Percentiles rank a stretch among this genome's conserved stretches.
Conservation (phyloP, 1,140 invertebrate species). For the Tetraneura akinire region DNA sequence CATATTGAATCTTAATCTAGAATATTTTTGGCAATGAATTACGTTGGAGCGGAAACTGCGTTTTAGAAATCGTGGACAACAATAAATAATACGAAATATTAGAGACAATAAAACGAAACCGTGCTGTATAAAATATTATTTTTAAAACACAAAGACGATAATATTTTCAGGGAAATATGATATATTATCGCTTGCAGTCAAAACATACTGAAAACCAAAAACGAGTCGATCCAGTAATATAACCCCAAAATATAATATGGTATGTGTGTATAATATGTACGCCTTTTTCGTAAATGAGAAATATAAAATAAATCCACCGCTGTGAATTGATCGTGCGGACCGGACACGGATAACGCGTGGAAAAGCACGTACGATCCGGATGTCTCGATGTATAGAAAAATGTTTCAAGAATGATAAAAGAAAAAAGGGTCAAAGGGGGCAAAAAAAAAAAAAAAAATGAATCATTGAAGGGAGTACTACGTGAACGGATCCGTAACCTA, state of each 20-base stretch:
- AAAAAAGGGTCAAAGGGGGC: too few species aligned
- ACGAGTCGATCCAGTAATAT: background rate
- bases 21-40: background rate
- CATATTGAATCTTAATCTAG: background rate
- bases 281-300: too few species aligned
- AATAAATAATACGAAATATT: background rate
- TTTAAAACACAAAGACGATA: too few species aligned
- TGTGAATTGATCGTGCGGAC: too few species aligned
- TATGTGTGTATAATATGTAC: background rate
- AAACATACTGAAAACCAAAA: background rate
- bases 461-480: background rate
- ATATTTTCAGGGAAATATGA: too few species aligned
- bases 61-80: background rate
- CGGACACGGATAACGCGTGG: background rate
- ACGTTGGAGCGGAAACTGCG: background rate
- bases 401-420: background rate
- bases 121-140: too few species aligned
- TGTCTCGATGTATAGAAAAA: background rate
- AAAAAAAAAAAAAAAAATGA: background rate
- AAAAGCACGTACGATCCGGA: constrained; percentile 31
- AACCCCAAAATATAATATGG: background rate
- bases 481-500: too few species aligned
- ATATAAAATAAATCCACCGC: too few species aligned
- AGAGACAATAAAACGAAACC: too few species aligned
- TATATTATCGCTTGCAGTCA: too few species aligned